These are phyloP conservation scores for Cygnus atratus DNA, from an alignment of 2,113 vertebrate species.

Conservation along the genomic window DNA sequence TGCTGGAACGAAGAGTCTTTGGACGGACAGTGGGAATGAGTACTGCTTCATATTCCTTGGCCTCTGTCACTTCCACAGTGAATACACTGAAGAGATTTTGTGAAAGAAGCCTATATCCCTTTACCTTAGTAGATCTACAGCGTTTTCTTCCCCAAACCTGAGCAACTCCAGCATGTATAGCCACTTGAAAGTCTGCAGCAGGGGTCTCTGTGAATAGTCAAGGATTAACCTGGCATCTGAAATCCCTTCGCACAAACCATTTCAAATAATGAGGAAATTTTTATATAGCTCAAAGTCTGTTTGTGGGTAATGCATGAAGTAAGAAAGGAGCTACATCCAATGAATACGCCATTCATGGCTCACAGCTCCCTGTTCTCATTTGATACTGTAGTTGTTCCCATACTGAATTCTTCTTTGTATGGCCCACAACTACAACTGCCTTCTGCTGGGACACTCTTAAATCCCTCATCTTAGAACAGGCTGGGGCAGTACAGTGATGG, in stretches of 20 bases:
- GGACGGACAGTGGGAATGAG: neutral
- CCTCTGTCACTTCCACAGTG: neutral
- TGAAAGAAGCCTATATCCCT: neutral
- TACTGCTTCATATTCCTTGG: neutral
- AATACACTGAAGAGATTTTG: neutral
- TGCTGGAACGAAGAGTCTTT: slow-evolving; percentile 10
- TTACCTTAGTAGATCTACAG: neutral
- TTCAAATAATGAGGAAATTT: neutral
- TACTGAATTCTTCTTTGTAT: neutral
- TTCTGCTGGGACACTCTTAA: neutral
- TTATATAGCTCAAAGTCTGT: neutral
- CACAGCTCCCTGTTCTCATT: neutral
- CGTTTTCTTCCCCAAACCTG: neutral
- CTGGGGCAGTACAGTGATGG: neutral
- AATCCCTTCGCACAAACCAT: neutral
- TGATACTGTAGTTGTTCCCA: neutral
- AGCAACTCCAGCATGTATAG: neutral
- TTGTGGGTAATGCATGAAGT: neutral
- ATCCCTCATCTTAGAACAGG: neutral
- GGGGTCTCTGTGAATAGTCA: neutral
- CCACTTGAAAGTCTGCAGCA: neutral
- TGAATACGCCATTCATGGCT: neutral
- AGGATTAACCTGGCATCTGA: neutral
- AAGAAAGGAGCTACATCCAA: neutral
- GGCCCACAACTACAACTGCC: neutral